A percentile compares a stretch with the other conserved stretches of the same genome.
These are phyloP conservation scores for Araneus ventricosus DNA, from an alignment of 1,140 invertebrate genomes.

Conservation along the genomic window DNA sequence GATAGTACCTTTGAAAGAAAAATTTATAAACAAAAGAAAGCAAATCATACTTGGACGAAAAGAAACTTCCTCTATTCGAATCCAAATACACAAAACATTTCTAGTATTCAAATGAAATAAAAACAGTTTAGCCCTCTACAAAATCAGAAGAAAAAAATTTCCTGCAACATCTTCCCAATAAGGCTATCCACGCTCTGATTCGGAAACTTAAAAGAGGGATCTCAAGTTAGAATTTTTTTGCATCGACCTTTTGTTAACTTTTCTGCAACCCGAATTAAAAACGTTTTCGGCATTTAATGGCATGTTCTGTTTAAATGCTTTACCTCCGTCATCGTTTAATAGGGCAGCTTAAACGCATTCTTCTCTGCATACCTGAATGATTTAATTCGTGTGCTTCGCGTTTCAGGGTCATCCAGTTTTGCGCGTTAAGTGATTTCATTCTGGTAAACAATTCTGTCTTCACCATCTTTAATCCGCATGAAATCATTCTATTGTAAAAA, in stretches of 20 bases:
- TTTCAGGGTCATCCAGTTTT: not conserved
- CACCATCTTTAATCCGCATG: no score
- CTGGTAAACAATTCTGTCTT: no score
- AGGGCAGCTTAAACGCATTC: not conserved
- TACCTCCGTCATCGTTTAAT: not conserved
- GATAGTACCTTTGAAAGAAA: no score
- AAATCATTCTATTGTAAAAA: no score
- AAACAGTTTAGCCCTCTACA: no score
- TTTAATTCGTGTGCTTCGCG: not conserved
- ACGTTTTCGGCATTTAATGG: conserved; percentile 1
- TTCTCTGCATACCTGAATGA: not conserved
- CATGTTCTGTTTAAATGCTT: not conserved
- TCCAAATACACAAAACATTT: no score
- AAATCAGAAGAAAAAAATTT: not conserved
- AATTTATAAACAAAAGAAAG: no score
- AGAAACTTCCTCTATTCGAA: no score
- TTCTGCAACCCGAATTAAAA: not conserved
- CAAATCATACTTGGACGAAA: no score
- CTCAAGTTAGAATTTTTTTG: not conserved
- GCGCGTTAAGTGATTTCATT: no score
- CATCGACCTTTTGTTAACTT: not conserved
- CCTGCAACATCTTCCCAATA: not conserved
- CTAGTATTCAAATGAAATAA: no score
- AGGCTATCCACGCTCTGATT: not conserved
- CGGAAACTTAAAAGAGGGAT: not conserved